Evolutionary conservation across 2,797 vertebrate species (phyloP).

Genomic region (Fistularia tabacaria): DNA sequence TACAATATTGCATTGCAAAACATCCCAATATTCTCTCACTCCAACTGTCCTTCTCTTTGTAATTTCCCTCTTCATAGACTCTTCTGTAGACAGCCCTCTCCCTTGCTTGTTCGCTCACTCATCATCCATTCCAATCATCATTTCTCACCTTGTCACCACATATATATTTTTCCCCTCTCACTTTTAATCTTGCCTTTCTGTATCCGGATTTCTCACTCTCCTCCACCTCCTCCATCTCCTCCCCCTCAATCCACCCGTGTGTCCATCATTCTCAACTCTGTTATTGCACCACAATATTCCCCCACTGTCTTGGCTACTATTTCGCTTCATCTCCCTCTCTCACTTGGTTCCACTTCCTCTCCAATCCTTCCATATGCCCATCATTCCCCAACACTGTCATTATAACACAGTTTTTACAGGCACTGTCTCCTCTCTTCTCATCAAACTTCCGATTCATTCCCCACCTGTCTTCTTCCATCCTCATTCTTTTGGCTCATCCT

Average conservation of each 20-base stretch:
- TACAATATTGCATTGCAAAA: too few relatives aligned
- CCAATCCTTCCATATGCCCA: slow-evolving; percentile 31
- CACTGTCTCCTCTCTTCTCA: slow-evolving; percentile 10
- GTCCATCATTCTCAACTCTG: slow-evolving; percentile 23
- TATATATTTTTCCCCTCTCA: slow-evolving; percentile 9
- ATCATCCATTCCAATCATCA: slow-evolving; percentile 30
- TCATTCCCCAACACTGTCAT: slow-evolving; percentile 20
- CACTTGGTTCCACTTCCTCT: slow-evolving; percentile 19
- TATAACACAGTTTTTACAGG: slow-evolving; percentile 20
- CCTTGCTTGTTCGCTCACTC: slow-evolving; percentile 14
- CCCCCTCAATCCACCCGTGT: slow-evolving; percentile 14
- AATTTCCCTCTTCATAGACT: slow-evolving; percentile 5
- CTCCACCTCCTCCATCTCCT: neutral
- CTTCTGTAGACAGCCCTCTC: neutral
- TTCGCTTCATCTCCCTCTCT: slow-evolving; percentile 16
- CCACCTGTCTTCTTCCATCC: slow-evolving; percentile 24
- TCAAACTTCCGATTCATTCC: slow-evolving; percentile 21
- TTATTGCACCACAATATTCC: slow-evolving; percentile 33
- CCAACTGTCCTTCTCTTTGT: slow-evolving; percentile 1
- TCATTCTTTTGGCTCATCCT: slow-evolving; percentile 14
- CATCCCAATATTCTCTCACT: too few relatives aligned
- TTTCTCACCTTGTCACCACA: slow-evolving; percentile 32
- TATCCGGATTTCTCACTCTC: slow-evolving; percentile 2
- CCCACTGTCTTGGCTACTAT: slow-evolving; percentile 3
- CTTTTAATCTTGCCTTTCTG: slow-evolving; percentile 14